Percentiles rank a stretch among this genome's conserved stretches.
Evolutionary conservation across 2,113 vertebrate species (phyloP).

Genomic region (Tenrec ecaudatus): DNA sequence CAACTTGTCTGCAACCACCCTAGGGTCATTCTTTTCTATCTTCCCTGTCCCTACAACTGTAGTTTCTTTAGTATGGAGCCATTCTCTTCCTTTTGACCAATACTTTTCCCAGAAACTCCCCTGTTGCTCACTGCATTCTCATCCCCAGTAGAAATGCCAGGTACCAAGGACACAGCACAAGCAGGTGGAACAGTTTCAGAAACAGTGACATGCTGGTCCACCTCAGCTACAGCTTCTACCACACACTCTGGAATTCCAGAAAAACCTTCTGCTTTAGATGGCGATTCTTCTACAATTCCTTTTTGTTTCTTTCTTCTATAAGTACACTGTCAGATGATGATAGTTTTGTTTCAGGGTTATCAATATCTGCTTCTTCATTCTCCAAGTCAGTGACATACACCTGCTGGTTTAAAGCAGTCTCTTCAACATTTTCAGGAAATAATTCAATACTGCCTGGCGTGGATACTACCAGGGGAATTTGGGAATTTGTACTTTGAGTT

Average conservation of each 20-base stretch:
- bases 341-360: not conserved
- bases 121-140: not conserved
- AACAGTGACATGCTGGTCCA: not conserved
- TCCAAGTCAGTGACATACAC: not conserved
- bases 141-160: not conserved
- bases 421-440: slow-evolving; percentile 25
- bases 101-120: not conserved
- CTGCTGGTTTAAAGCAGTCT: slow-evolving; percentile 56
- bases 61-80: slow-evolving; percentile 49
- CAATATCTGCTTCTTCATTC: slow-evolving; percentile 57
- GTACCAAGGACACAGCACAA: not conserved
- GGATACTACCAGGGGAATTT: not conserved
- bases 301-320: not conserved
- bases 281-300: slow-evolving; percentile 54
- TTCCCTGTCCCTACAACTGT: slow-evolving; percentile 54
- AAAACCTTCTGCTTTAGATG: slow-evolving; percentile 29
- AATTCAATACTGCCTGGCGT: not conserved
- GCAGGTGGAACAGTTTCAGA: not conserved
- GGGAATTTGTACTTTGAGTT: slow-evolving; percentile 61
- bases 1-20: slow-evolving; percentile 66
- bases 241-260: not conserved
- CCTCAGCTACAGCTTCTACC: not conserved
- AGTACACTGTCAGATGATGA: not conserved
- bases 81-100: not conserved
- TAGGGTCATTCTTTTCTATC: slow-evolving; percentile 38